phyloP scores from a whole-genome alignment of 2,888 invertebrate genomes.

The Melanostoma mellinum region DNA sequence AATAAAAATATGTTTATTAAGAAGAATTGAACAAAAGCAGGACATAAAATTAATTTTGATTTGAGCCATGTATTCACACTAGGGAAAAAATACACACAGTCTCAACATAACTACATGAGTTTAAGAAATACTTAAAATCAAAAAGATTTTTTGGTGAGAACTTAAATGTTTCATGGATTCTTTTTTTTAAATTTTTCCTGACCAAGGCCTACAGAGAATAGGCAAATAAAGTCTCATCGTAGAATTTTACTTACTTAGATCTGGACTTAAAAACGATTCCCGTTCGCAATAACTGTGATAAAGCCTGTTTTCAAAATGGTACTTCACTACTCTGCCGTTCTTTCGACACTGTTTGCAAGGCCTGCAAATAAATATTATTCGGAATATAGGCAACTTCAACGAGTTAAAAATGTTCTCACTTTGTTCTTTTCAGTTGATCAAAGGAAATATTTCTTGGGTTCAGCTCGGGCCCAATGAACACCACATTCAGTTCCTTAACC shows the following conservation, averaged over 20 bases:
- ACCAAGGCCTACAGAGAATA: too few relatives aligned
- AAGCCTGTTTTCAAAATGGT: conserved; percentile 82
- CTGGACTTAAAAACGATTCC: conserved; percentile 83
- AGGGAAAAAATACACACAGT: too few relatives aligned
- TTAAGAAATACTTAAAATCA: too few relatives aligned
- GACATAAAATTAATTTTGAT: not conserved
- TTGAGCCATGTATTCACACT: too few relatives aligned
- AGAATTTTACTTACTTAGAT: conserved; percentile 82
- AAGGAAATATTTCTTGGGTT: conserved; percentile 84
- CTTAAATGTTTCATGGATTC: too few relatives aligned
- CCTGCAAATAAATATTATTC: conserved; percentile 77
- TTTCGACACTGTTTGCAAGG: conserved; percentile 83
- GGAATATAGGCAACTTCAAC: not conserved
- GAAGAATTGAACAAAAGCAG: not conserved
- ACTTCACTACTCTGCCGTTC: conserved; percentile 83
- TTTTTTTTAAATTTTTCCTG: too few relatives aligned
- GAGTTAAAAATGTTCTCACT: conserved; percentile 79
- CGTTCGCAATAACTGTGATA: conserved; percentile 83
- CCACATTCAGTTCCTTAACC: conserved; percentile 84
- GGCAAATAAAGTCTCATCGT: too few relatives aligned
- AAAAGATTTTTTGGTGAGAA: too few relatives aligned
- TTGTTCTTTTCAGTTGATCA: conserved; percentile 84
- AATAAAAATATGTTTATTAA: conserved; percentile 73
- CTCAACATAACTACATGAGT: too few relatives aligned
- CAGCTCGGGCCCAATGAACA: conserved; percentile 87